Base-by-base conservation (phyloP, 2,113 vertebrate species). In the Sialia sialis region DNA sequence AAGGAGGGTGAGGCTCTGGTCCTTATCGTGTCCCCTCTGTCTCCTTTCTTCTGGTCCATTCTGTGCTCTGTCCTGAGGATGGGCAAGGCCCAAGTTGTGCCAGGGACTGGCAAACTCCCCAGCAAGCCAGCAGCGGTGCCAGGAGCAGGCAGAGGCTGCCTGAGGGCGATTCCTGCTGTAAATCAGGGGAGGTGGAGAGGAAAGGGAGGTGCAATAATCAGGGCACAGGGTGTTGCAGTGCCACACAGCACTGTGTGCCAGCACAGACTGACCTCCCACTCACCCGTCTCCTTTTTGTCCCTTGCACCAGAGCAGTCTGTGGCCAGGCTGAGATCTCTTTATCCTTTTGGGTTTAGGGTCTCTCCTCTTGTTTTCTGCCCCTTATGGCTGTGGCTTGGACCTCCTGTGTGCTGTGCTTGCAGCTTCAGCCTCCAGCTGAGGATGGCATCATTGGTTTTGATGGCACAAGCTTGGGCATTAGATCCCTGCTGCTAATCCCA, bases 1-100 rank as follows among this genome's bases (percentile, higher is more conserved):
- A 92, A 95, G 63, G 59, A 90, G 90, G 90, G 92, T 54, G 92
- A 96, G 94, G 96, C 85, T 84, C 49, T 5, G 2, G 54, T 44
- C 51, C 85, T 96, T 95, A 95, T 93, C 67, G 0, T 59, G 75
- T 58, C 72, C 41, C 73, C 16, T 2, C 70, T 85, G 83, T 85
- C 12, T 0, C 58, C 79, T 91, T 95, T 94, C 93, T 38, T 1
- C 58, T 94, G 69, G 49, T 30, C 48, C 6, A 3, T 84, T 89
- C 70, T 70, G 64, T 52, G 4, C 82, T 89, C 70, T 78, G 64
- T 52, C 75, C 63, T 64, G 1, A 0, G 75, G 58, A 49, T 17
- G 41, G 67, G 29, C 25, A 43, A 22, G 14, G 16, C 81, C 25
- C 0, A 0, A 55, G 79, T 14, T 30, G 20, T 23, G 46, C 21